Evolutionary conservation across 2,113 vertebrate genomes (phyloP).

Genomic region (Micronycteris hirsuta): DNA sequence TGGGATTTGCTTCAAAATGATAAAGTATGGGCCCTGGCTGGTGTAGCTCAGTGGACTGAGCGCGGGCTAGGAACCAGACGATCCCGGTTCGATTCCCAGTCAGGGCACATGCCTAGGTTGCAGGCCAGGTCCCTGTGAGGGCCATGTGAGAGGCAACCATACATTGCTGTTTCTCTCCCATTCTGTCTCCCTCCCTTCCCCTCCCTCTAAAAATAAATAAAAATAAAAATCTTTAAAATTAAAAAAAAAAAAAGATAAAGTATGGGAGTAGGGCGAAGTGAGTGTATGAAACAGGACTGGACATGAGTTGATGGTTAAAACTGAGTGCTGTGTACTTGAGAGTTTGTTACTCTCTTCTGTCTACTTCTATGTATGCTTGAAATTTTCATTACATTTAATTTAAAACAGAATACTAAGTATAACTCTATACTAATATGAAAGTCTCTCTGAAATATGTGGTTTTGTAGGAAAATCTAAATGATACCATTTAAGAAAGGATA

Average conservation of each 20-base stretch:
- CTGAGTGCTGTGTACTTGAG: not conserved
- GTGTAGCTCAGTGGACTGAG: too few relatives aligned
- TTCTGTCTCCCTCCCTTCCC: too few relatives aligned
- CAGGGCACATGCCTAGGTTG: too few relatives aligned
- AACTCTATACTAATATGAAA: conserved; percentile 18
- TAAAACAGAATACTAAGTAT: conserved; percentile 8
- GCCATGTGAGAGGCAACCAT: too few relatives aligned
- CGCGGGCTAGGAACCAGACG: too few relatives aligned
- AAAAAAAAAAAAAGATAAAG: too few relatives aligned
- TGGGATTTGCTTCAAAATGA: conserved; percentile 56
- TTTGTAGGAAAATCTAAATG: conserved; percentile 27
- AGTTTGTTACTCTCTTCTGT: not conserved
- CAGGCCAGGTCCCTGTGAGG: too few relatives aligned
- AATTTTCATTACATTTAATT: conserved; percentile 15
- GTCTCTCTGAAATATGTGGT: conserved; percentile 3
- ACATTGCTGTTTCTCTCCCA: too few relatives aligned
- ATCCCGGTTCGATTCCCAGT: too few relatives aligned
- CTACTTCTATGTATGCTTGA: not conserved
- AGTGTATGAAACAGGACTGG: conserved; percentile 30
- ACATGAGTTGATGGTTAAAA: conserved; percentile 2
- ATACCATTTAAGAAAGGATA: not conserved
- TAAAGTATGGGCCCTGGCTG: too few relatives aligned
- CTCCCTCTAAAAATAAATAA: too few relatives aligned
- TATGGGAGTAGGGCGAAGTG: not conserved
- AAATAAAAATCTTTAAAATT: too few relatives aligned